phyloP scores from a whole-genome alignment of 2,113 vertebrate species.

The Vidua macroura region DNA sequence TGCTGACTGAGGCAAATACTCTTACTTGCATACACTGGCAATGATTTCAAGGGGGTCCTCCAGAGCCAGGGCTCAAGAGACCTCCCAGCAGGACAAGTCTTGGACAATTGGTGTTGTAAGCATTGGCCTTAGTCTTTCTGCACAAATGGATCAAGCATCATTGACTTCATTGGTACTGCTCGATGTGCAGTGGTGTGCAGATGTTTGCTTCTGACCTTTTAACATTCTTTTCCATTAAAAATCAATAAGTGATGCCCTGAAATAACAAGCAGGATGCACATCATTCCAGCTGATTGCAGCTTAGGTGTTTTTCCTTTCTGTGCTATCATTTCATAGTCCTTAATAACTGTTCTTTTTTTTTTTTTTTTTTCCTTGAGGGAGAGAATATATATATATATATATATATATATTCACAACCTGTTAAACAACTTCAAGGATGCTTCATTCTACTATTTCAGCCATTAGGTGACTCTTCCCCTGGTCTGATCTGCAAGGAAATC shows the following conservation, averaged over 20 bases:
- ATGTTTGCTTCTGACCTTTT: constrained; percentile 23
- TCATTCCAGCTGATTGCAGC: background rate
- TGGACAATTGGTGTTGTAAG: background rate
- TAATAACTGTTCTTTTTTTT: background rate
- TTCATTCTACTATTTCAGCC: background rate
- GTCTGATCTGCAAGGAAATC: background rate
- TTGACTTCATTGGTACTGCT: background rate
- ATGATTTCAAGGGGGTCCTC: background rate
- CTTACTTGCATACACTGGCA: background rate
- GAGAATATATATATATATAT: background rate
- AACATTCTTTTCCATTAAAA: constrained; percentile 11
- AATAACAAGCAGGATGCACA: background rate
- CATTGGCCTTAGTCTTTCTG: background rate
- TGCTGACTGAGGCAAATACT: background rate
- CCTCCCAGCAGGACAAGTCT: background rate
- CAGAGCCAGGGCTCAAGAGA: background rate
- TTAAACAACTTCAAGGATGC: background rate
- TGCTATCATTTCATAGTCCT: background rate
- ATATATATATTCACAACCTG: background rate
- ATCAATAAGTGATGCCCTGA: background rate
- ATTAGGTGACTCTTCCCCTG: background rate
- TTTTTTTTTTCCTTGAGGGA: background rate
- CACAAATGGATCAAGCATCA: background rate
- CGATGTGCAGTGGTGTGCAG: background rate
- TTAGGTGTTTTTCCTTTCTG: background rate